A percentile compares a stretch with the other conserved stretches of the same genome.
These are phyloP conservation scores for Cyanoramphus novaezelandiae DNA, from an alignment of 2,113 vertebrate genomes.

Conservation along the genomic window DNA sequence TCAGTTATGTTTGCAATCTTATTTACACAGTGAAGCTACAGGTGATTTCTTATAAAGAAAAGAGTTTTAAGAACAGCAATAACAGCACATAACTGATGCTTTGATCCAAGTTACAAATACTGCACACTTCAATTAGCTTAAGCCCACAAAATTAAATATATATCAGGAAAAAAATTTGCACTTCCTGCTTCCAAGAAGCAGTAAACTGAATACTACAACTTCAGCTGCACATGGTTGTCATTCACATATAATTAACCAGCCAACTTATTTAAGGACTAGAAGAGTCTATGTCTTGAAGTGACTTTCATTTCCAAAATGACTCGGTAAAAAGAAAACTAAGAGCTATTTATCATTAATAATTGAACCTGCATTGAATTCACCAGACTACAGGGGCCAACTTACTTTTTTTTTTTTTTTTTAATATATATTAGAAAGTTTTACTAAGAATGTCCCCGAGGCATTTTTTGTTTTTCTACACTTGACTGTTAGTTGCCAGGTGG, in stretches of 20 bases:
- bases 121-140: not conserved
- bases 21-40: conserved; percentile 13
- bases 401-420: not conserved
- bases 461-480: not conserved
- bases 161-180: not conserved
- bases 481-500: not conserved
- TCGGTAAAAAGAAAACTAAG: not conserved
- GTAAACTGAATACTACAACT: not conserved
- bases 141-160: not conserved
- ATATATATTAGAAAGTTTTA: not conserved
- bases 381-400: not conserved
- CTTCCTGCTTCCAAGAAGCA: not conserved
- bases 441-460: not conserved
- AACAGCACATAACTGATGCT: not conserved
- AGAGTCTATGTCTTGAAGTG: not conserved
- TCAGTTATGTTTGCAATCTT: not conserved
- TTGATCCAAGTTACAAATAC: not conserved
- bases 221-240: not conserved
- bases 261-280: not conserved
- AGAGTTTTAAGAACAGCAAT: not conserved
- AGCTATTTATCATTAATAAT: not conserved
- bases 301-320: not conserved
- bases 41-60: not conserved
- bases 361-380: not conserved
- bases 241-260: not conserved